phyloP scores from a whole-genome alignment of 2,888 invertebrate genomes.

The Aradus depressus region DNA sequence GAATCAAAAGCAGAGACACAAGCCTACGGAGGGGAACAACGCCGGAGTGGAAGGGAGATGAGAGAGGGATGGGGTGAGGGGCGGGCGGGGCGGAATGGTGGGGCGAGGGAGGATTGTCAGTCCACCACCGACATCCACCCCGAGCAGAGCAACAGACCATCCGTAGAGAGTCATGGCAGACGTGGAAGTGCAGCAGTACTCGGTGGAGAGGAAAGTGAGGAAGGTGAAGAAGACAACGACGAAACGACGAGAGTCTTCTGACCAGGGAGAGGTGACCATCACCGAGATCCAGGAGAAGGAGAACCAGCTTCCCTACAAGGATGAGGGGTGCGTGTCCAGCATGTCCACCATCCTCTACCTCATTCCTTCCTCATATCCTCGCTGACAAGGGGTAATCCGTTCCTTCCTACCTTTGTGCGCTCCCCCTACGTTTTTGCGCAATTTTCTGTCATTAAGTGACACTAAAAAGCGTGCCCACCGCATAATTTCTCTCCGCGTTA shows the following conservation, averaged over 20 bases:
- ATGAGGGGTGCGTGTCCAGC: conserved; percentile 59
- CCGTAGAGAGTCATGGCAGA: conserved; percentile 56
- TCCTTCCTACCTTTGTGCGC: too few relatives aligned
- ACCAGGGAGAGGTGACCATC: conserved; percentile 56
- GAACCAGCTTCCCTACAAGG: conserved; percentile 38
- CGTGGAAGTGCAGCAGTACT: conserved; percentile 76
- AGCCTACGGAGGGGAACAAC: too few relatives aligned
- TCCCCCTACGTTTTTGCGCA: too few relatives aligned
- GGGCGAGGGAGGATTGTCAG: background rate
- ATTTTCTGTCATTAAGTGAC: too few relatives aligned
- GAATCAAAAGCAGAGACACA: background rate
- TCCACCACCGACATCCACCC: background rate
- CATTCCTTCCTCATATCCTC: too few relatives aligned
- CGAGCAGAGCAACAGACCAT: background rate
- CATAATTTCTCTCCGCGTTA: too few relatives aligned
- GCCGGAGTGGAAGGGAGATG: conserved; percentile 27
- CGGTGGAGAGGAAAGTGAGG: conserved; percentile 74
- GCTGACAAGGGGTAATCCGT: too few relatives aligned
- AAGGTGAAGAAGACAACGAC: conserved; percentile 78
- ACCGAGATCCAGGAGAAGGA: conserved; percentile 59
- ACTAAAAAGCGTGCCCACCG: too few relatives aligned
- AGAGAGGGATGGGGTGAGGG: conserved; percentile 19
- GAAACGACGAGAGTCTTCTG: conserved; percentile 60
- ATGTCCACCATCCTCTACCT: background rate
- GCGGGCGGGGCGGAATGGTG: conserved; percentile 14